phyloP scores from a whole-genome alignment of 2,888 invertebrate species.

The Ctenicera cuprea region DNA sequence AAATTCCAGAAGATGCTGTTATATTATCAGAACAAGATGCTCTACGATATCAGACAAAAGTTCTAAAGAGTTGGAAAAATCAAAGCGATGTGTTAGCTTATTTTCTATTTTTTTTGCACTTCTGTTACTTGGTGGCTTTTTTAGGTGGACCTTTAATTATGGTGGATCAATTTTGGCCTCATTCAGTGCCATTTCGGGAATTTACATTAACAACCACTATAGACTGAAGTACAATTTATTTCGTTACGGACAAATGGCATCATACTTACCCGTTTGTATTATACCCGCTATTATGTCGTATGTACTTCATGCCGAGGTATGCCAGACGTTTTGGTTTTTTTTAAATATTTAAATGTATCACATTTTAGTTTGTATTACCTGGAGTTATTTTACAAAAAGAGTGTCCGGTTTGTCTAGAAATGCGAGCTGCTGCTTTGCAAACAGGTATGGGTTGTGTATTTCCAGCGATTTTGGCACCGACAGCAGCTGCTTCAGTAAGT shows the following conservation, averaged over 20 bases:
- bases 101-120: neutral
- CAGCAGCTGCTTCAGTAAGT: slow-evolving; percentile 78
- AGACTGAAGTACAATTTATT: slow-evolving; percentile 78
- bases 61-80: slow-evolving; percentile 78
- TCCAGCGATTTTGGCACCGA: slow-evolving; percentile 78
- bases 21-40: slow-evolving; percentile 77
- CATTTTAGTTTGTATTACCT: slow-evolving; percentile 75
- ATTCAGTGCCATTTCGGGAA: slow-evolving; percentile 74
- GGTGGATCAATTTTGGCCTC: slow-evolving; percentile 74
- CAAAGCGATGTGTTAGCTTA: slow-evolving; percentile 77
- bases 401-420: slow-evolving; percentile 81
- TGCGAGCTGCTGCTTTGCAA: slow-evolving; percentile 77
- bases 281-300: slow-evolving; percentile 77
- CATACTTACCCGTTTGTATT: slow-evolving; percentile 77
- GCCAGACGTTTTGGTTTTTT: slow-evolving; percentile 37
- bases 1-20: slow-evolving; percentile 79
- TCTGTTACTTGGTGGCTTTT: slow-evolving; percentile 46
- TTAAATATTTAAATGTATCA: slow-evolving; percentile 4
- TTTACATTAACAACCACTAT: slow-evolving; percentile 79
- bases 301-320: slow-evolving; percentile 77
- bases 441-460: slow-evolving; percentile 74
- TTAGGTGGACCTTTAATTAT: slow-evolving; percentile 75
- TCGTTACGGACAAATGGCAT: slow-evolving; percentile 76
- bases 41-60: slow-evolving; percentile 75
- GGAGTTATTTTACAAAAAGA: slow-evolving; percentile 76